A percentile compares a stretch with the other conserved stretches of the same genome.
Conservation (phyloP, 1,140 invertebrate genomes). For the Eurosta solidaginis region DNA sequence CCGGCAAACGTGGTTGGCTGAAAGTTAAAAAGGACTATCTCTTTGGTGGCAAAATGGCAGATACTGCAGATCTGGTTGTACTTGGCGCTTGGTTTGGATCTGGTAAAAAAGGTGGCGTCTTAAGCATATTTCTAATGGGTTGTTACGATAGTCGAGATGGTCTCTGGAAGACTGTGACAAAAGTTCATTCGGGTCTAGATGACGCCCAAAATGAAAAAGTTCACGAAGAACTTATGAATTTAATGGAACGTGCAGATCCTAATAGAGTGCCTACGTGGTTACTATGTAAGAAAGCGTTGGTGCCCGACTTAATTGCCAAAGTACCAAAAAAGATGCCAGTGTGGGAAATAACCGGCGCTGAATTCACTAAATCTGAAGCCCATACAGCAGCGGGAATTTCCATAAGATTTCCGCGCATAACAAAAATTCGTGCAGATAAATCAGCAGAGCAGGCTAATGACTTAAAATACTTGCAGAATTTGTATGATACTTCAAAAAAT, state of each 20-base stretch:
- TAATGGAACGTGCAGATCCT: constrained; percentile 67
- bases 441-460: constrained; percentile 81
- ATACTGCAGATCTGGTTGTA: constrained; percentile 90
- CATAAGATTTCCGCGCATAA: constrained; percentile 89
- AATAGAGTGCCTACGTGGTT: constrained; percentile 78
- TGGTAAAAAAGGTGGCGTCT: constrained; percentile 90
- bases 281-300: constrained; percentile 78
- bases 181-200: constrained; percentile 85
- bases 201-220: constrained; percentile 80
- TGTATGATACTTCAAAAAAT: constrained; percentile 72
- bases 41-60: constrained; percentile 89
- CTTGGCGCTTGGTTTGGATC: constrained; percentile 93
- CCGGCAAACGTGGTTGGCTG: constrained; percentile 91
- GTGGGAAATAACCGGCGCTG: constrained; percentile 93
- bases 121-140: constrained; percentile 93
- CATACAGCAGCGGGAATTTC: constrained; percentile 92
- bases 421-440: constrained; percentile 82
- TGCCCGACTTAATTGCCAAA: constrained; percentile 86
- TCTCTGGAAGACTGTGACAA: constrained; percentile 85
- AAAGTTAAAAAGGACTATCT: constrained; percentile 96
- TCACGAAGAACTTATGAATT: constrained; percentile 62
- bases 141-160: constrained; percentile 73
- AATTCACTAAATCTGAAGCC: constrained; percentile 82
- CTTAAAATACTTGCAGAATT: constrained; percentile 70
- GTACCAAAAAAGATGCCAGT: constrained; percentile 86